Conservation (phyloP, 2,113 vertebrate species). For the Rynchops niger region DNA sequence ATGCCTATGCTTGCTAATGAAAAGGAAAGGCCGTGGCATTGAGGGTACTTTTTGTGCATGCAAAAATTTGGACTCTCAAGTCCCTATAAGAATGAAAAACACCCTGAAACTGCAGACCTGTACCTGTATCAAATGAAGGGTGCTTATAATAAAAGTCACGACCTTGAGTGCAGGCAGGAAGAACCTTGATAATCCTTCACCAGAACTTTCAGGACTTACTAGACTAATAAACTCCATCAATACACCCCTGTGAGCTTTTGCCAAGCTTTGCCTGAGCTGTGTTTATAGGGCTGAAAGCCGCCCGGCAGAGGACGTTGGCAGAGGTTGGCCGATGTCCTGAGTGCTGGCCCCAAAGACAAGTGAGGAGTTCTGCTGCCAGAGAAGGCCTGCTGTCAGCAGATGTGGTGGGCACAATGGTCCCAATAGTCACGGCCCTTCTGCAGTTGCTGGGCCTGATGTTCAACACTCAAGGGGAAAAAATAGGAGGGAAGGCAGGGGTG, state of each 20-base stretch:
- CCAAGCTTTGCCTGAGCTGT: neutral
- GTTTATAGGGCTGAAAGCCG: neutral
- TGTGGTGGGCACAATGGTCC: neutral
- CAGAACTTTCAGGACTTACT: neutral
- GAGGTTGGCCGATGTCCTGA: neutral
- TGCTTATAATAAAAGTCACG: neutral
- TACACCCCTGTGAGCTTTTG: neutral
- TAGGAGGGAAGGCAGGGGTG: neutral
- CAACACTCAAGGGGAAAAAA: neutral
- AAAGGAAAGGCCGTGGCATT: neutral
- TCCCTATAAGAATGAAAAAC: neutral
- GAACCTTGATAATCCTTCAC: neutral
- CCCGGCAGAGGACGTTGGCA: neutral
- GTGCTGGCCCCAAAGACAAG: fast-evolving
- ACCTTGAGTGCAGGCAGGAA: neutral
- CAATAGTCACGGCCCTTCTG: neutral
- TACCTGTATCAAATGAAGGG: neutral
- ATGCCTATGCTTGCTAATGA: neutral
- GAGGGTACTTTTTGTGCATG: neutral
- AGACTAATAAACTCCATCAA: neutral
- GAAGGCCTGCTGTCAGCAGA: neutral
- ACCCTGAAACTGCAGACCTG: neutral
- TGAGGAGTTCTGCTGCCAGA: neutral
- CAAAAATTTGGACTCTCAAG: neutral
- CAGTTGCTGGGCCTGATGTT: neutral